Percentiles rank a stretch among this genome's conserved stretches.
These are phyloP conservation scores for Eidolon helvum DNA, from an alignment of 2,113 vertebrate genomes.

Conservation along the genomic window DNA sequence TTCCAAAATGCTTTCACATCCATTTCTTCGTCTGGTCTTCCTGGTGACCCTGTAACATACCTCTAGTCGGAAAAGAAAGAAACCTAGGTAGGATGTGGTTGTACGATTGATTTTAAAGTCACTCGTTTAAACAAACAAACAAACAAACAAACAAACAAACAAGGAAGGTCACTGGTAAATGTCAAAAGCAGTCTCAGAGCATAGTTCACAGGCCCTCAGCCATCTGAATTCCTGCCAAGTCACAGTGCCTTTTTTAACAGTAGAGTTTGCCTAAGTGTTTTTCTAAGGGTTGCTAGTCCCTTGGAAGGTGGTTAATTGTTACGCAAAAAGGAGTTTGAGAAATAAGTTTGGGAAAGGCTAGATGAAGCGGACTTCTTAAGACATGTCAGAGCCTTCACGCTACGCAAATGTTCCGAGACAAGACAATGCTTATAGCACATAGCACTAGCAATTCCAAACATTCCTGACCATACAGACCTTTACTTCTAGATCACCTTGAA, in stretches of 20 bases:
- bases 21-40: not conserved
- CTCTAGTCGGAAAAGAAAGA: slow-evolving; percentile 20
- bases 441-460: not conserved
- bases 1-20: not conserved
- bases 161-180: not conserved
- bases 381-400: not conserved
- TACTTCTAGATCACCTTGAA: not conserved
- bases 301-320: not conserved
- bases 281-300: not conserved
- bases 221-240: not conserved
- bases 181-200: not conserved
- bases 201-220: not conserved
- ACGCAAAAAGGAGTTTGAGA: not conserved
- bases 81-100: not conserved
- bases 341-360: not conserved
- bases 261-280: not conserved
- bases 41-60: not conserved
- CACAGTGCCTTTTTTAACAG: not conserved
- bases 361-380: not conserved
- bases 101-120: not conserved
- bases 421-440: fast-evolving
- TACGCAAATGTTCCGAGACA: not conserved
- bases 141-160: no score
- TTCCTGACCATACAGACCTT: fast-evolving
- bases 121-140: not conserved